Percentiles rank a stretch among this genome's conserved stretches.
Evolutionary conservation across 2,113 vertebrate genomes (phyloP).

Genomic region (Chionis minor): DNA sequence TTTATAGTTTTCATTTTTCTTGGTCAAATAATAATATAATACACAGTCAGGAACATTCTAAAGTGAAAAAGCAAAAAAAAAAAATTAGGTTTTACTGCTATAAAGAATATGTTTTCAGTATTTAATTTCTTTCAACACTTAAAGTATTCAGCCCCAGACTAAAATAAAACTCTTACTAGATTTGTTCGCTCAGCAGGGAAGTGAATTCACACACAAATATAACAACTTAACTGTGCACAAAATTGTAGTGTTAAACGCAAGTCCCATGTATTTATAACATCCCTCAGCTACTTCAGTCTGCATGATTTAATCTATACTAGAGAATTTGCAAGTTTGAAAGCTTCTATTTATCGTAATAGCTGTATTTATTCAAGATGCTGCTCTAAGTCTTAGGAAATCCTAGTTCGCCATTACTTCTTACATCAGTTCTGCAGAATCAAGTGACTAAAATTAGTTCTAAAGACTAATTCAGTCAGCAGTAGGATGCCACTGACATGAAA

Average conservation of each 20-base stretch:
- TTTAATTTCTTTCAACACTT: not conserved
- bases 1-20: constrained; percentile 99
- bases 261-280: not conserved
- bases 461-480: not conserved
- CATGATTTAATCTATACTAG: not conserved
- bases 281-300: not conserved
- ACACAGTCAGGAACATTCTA: constrained; percentile 97
- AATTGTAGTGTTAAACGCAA: not conserved
- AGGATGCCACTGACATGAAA: not conserved
- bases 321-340: not conserved
- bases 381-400: not conserved
- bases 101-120: not conserved
- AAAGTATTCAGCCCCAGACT: not conserved
- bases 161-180: not conserved
- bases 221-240: not conserved
- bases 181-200: not conserved
- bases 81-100: not conserved
- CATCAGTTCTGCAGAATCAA: not conserved
- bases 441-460: not conserved
- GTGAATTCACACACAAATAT: not conserved
- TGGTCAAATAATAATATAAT: constrained; percentile 97
- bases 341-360: not conserved
- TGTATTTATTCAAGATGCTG: not conserved
- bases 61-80: constrained; percentile 20
- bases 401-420: not conserved